phyloP scores from a whole-genome alignment of 2,797 vertebrate genomes.

The Girardinus metallicus region DNA sequence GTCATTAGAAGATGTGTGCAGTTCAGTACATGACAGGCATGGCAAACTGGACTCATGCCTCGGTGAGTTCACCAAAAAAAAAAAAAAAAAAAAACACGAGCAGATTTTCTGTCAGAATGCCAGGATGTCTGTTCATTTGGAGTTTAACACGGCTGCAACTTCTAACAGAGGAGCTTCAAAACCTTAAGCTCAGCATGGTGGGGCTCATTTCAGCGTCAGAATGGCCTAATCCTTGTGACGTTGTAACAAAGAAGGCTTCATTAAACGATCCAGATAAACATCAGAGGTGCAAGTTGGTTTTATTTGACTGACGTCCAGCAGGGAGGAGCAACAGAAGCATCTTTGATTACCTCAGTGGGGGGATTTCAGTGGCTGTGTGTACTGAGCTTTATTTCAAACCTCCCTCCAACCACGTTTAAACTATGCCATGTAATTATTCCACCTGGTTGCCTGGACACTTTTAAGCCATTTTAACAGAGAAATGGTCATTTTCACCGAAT shows the following conservation, averaged over 20 bases:
- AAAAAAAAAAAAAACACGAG: conserved; percentile 37
- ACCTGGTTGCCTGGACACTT: not conserved
- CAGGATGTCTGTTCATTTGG: conserved; percentile 63
- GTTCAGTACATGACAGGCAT: conserved; percentile 48
- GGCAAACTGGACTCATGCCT: conserved; percentile 52
- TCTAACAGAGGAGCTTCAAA: conserved; percentile 70
- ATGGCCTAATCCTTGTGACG: conserved; percentile 61
- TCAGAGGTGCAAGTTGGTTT: conserved; percentile 15
- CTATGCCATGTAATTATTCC: not conserved
- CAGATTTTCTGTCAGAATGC: conserved; percentile 45
- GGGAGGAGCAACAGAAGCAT: conserved; percentile 59
- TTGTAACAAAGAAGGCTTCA: conserved; percentile 64
- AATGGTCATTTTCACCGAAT: conserved; percentile 4
- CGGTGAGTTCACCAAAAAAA: conserved; percentile 44
- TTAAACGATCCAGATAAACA: conserved; percentile 56
- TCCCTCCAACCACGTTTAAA: conserved; percentile 15
- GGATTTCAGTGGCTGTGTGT: conserved; percentile 46
- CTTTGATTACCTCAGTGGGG: conserved; percentile 69
- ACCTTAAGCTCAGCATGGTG: conserved; percentile 65
- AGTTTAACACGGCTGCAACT: conserved; percentile 56
- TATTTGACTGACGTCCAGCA: conserved; percentile 64
- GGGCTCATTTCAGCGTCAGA: conserved; percentile 59
- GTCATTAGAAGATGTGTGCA: conserved; percentile 64
- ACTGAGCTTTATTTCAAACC: conserved; percentile 31
- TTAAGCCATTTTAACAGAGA: not conserved